These are phyloP conservation scores for Gobius niger DNA, from an alignment of 2,113 vertebrate genomes.

Conservation along the genomic window DNA sequence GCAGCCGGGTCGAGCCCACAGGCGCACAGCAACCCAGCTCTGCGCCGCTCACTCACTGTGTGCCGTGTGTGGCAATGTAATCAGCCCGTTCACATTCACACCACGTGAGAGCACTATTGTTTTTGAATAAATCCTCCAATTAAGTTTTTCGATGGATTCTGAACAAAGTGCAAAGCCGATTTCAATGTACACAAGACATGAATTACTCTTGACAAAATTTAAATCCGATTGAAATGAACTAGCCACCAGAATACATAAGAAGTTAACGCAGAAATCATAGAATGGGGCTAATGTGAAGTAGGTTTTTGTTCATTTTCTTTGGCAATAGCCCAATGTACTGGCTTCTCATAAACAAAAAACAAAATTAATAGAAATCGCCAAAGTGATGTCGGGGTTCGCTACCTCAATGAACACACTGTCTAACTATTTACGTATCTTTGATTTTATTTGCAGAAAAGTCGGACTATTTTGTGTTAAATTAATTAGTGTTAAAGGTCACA, in stretches of 20 bases:
- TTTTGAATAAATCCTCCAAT: background rate
- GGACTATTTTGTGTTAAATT: background rate
- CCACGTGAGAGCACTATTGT: conserved; percentile 25
- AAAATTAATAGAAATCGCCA: background rate
- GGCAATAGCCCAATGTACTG: background rate
- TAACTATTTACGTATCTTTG: too few species aligned
- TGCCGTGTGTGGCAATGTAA: conserved; percentile 22
- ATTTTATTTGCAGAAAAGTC: too few species aligned
- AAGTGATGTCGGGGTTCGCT: background rate
- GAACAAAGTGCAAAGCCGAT: too few species aligned
- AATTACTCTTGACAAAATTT: too few species aligned
- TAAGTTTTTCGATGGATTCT: background rate
- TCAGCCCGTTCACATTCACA: conserved; percentile 34
- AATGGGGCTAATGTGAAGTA: too few species aligned
- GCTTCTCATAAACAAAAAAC: background rate
- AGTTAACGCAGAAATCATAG: too few species aligned
- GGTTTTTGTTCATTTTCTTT: too few species aligned
- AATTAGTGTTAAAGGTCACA: background rate
- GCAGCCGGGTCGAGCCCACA: conserved; percentile 38
- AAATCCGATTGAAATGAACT: too few species aligned
- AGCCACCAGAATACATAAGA: too few species aligned
- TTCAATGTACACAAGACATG: too few species aligned
- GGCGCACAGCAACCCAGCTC: conserved; percentile 44
- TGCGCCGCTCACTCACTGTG: conserved; percentile 40
- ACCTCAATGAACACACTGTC: too few species aligned